These are phyloP conservation scores for Stichopus chloronotus DNA, from an alignment of 35 echinoderm and acorn worm species.

Conservation along the genomic window DNA sequence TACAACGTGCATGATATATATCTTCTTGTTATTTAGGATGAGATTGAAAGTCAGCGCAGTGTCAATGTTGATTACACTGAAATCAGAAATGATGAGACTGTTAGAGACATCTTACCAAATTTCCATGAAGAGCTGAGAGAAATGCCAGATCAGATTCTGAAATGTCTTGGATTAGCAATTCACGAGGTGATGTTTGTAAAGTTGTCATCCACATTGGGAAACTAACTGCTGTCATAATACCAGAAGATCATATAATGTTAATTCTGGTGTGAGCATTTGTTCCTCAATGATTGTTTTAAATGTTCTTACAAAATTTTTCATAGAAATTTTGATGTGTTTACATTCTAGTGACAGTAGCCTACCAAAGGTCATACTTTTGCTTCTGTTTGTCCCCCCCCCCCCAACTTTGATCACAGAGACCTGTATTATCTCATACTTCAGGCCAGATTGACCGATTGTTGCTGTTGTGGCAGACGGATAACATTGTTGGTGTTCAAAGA, in stretches of 20 bases:
- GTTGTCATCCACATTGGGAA: neutral
- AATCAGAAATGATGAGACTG: conserved; percentile 61
- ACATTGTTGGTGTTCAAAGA: too few relatives aligned
- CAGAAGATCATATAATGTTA: neutral
- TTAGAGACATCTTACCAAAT: conserved; percentile 55
- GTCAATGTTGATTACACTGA: conserved; percentile 83
- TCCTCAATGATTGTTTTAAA: neutral
- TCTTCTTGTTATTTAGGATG: conserved; percentile 60
- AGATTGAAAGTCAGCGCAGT: conserved; percentile 89
- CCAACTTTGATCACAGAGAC: too few relatives aligned
- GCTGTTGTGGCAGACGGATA: too few relatives aligned
- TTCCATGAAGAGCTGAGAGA: conserved; percentile 78
- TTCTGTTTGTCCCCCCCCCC: too few relatives aligned
- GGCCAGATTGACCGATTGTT: too few relatives aligned
- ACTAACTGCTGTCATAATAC: neutral
- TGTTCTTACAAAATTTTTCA: too few relatives aligned
- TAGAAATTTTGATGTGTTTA: too few relatives aligned
- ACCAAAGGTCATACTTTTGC: too few relatives aligned
- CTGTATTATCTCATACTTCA: too few relatives aligned
- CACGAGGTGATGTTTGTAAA: conserved; percentile 74
- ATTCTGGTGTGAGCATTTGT: neutral
- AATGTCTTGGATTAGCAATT: conserved; percentile 88
- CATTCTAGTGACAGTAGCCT: too few relatives aligned
- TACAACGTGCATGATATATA: too few relatives aligned
- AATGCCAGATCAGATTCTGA: conserved; percentile 85